Conservation (phyloP, 1,140 invertebrate genomes). For the Atta texana region DNA sequence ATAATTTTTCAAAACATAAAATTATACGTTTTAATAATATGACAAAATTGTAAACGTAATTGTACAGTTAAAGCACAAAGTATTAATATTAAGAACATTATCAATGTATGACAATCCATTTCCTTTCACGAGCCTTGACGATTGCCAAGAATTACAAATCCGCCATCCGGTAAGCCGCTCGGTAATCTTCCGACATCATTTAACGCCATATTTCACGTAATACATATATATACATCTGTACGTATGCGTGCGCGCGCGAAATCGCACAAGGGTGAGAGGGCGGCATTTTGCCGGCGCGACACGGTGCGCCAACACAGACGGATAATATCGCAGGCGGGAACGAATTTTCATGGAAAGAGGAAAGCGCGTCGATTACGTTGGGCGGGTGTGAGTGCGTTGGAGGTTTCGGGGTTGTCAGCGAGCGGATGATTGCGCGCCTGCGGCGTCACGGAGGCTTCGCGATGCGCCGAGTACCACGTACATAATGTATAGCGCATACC, state of each 20-base stretch:
- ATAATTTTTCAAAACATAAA: not conserved
- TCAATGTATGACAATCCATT: not conserved
- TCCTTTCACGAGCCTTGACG: not conserved
- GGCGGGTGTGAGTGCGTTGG: constrained; percentile 69
- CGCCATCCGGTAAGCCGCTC: constrained; percentile 72
- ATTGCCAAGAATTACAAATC: constrained; percentile 73
- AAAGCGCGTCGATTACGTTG: constrained; percentile 67
- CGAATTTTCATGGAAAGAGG: constrained; percentile 72
- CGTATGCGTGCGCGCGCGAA: constrained; percentile 3
- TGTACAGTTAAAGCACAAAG: not conserved
- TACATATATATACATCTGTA: constrained; percentile 49
- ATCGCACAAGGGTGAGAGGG: constrained; percentile 5
- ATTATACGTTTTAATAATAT: not conserved
- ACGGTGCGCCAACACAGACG: constrained; percentile 58
- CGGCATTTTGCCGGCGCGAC: constrained; percentile 65
- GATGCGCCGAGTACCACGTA: constrained; percentile 73
- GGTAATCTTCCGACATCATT: constrained; percentile 78
- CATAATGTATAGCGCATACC: constrained; percentile 73
- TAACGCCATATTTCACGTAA: constrained; percentile 79
- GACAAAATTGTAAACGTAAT: not conserved
- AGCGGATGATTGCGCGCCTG: constrained; percentile 79
- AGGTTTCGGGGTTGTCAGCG: constrained; percentile 73
- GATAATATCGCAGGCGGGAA: constrained; percentile 67
- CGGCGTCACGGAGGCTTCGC: constrained; percentile 75
- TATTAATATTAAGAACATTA: constrained; percentile 2